A percentile compares a stretch with the other conserved stretches of the same genome.
These are phyloP conservation scores for Drosophila prosaltans DNA, from an alignment of 1,140 invertebrate genomes.

Conservation along the genomic window DNA sequence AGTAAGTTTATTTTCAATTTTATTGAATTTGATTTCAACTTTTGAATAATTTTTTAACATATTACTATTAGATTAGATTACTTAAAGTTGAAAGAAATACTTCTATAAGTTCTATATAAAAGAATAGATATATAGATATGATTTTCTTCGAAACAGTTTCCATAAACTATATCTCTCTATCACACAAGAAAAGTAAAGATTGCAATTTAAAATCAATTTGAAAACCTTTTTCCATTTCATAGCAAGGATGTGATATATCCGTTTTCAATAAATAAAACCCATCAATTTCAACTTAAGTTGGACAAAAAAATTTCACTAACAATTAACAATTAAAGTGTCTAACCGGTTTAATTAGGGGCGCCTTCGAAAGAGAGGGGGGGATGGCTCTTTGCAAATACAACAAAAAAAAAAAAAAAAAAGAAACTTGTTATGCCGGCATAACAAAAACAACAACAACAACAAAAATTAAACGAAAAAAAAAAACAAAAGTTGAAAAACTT, in stretches of 20 bases:
- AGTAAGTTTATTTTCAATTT: no score
- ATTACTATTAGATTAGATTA: no score
- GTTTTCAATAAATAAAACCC: background rate
- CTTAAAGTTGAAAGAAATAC: no score
- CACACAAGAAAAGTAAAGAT: no score
- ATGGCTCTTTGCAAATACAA: background rate
- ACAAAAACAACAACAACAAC: background rate
- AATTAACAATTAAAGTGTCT: slow-evolving; percentile 40
- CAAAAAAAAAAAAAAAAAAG: slow-evolving; percentile 21
- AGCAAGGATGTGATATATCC: slow-evolving; percentile 8
- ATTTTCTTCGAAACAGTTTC: no score
- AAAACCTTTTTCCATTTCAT: background rate
- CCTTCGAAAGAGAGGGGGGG: slow-evolving; percentile 1
- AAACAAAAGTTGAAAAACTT: slow-evolving; percentile 38
- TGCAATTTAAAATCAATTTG: no score
- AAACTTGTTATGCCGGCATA: slow-evolving; percentile 41
- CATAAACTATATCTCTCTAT: no score
- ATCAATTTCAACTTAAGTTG: slow-evolving; percentile 3
- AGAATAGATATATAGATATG: no score
- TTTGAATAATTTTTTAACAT: no score
- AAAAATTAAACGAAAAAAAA: slow-evolving; percentile 14
- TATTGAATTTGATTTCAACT: no score
- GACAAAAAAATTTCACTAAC: slow-evolving; percentile 56
- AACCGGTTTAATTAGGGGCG: slow-evolving; percentile 59
- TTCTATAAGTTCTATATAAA: no score